phyloP scores from a whole-genome alignment of 1,140 invertebrate species.

The Portunus trituberculatus region DNA sequence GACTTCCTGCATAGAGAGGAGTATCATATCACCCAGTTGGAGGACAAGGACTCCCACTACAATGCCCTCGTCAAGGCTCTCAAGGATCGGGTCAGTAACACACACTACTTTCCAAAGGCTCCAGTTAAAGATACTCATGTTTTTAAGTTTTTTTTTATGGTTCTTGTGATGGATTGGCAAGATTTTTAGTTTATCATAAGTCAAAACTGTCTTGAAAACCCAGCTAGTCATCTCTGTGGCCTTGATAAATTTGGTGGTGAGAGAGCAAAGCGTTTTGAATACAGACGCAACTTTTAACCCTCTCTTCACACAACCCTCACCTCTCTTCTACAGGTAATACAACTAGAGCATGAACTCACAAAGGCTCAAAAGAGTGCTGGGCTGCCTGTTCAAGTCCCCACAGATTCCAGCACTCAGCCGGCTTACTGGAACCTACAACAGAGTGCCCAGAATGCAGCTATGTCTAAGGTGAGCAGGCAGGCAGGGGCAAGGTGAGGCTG shows the following conservation, averaged over 20 bases:
- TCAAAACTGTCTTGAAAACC: too few relatives aligned
- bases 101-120: too few relatives aligned
- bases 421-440: constrained; percentile 80
- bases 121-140: too few relatives aligned
- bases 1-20: constrained; percentile 89
- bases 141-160: too few relatives aligned
- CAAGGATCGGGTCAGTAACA: constrained; percentile 87
- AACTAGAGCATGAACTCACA: constrained; percentile 86
- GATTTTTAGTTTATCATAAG: too few relatives aligned
- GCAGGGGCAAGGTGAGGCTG: neutral
- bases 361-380: constrained; percentile 93
- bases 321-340: constrained; percentile 81
- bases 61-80: constrained; percentile 91
- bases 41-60: constrained; percentile 87
- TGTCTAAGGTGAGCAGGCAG: constrained; percentile 51
- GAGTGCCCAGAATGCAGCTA: constrained; percentile 57
- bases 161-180: too few relatives aligned
- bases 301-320: neutral
- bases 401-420: constrained; percentile 78
- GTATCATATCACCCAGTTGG: constrained; percentile 91
- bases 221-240: too few relatives aligned
- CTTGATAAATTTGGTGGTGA: too few relatives aligned
- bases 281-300: too few relatives aligned
- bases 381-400: constrained; percentile 90
- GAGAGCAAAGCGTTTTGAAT: too few relatives aligned